Evolutionary conservation across 2,888 invertebrate species (phyloP).

Genomic region (Rhyacophila evoluta): DNA sequence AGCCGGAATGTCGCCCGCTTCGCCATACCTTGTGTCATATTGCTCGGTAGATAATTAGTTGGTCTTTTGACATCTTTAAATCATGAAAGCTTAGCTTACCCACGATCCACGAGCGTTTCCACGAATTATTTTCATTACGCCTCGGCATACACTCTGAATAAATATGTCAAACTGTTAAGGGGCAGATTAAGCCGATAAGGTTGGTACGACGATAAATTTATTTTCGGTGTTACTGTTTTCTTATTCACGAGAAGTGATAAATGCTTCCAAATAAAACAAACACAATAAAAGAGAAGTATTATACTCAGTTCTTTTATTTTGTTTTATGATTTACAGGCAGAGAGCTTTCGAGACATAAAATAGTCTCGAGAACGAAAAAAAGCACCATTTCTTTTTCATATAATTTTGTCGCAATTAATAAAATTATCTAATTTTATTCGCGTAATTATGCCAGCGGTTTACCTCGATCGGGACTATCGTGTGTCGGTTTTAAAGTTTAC

Average conservation of each 20-base stretch:
- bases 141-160: slow-evolving; percentile 2
- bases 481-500: too few relatives aligned
- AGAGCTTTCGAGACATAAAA: too few relatives aligned
- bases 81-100: not conserved
- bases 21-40: not conserved
- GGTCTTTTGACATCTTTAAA: slow-evolving; percentile 15
- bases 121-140: not conserved
- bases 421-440: too few relatives aligned
- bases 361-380: too few relatives aligned
- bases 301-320: too few relatives aligned
- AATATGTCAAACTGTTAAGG: slow-evolving; percentile 9
- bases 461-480: too few relatives aligned
- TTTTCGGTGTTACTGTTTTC: not conserved
- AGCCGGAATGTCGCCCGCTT: not conserved
- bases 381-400: too few relatives aligned
- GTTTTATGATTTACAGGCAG: too few relatives aligned
- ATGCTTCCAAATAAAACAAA: not conserved
- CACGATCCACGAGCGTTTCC: not conserved
- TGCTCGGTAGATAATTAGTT: not conserved
- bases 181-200: slow-evolving; percentile 5
- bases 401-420: too few relatives aligned
- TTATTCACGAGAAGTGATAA: not conserved
- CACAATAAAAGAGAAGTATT: too few relatives aligned
- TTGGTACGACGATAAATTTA: not conserved
- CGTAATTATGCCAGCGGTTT: too few relatives aligned